Conservation (phyloP, 2,888 invertebrate genomes). For the Chouioia cunea region DNA sequence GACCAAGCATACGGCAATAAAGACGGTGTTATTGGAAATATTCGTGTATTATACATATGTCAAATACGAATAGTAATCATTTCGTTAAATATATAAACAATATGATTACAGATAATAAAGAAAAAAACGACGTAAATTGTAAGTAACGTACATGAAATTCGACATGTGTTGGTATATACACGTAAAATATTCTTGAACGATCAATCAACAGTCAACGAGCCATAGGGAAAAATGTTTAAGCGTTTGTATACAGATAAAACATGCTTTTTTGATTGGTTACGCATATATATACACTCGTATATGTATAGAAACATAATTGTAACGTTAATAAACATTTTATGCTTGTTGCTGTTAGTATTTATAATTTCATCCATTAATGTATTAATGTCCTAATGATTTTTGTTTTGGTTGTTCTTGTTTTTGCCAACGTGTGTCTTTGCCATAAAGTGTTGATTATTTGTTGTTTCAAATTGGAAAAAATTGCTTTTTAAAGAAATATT, state of each 20-base stretch:
- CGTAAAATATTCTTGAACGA: constrained; percentile 25
- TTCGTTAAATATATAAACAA: constrained; percentile 1
- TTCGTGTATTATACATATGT: constrained; percentile 40
- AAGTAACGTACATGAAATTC: constrained; percentile 25
- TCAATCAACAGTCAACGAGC: constrained; percentile 34
- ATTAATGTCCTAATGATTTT: constrained; percentile 1
- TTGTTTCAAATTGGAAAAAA: too few relatives aligned
- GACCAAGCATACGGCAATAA: constrained; percentile 46
- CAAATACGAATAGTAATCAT: background rate
- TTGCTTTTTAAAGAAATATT: too few relatives aligned
- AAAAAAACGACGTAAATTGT: constrained; percentile 20
- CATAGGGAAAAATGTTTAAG: constrained; percentile 29
- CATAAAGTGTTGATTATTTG: background rate
- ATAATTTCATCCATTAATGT: constrained; percentile 1
- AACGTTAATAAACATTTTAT: constrained; percentile 10
- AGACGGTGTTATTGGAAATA: constrained; percentile 33
- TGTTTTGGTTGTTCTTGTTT: background rate
- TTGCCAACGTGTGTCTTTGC: constrained; percentile 29
- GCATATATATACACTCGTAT: too few relatives aligned
- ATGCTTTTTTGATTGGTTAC: constrained; percentile 26
- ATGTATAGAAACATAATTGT: constrained; percentile 14
- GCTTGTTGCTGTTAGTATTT: constrained; percentile 31
- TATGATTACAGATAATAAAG: constrained; percentile 9
- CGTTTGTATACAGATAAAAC: constrained; percentile 28
- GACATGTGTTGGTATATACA: constrained; percentile 3